These are phyloP conservation scores for Clupea harengus DNA, from an alignment of 2,113 vertebrate genomes.

Conservation along the genomic window DNA sequence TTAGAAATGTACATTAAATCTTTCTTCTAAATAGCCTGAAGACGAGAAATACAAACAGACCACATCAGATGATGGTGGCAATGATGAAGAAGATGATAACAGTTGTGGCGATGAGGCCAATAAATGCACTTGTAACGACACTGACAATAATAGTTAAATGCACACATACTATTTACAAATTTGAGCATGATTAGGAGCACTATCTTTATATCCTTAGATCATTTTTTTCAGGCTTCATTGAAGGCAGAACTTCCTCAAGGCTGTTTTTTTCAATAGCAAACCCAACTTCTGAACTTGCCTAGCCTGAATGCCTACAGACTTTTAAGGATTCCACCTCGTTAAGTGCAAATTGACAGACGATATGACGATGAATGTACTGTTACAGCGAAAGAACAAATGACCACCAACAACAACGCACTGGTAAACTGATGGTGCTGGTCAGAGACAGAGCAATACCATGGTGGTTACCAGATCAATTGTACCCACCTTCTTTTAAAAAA, in stretches of 20 bases:
- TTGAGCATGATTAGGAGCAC: not conserved
- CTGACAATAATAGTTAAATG: conserved; percentile 11
- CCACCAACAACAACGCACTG: not conserved
- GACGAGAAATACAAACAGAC: conserved; percentile 29
- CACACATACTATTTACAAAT: not conserved
- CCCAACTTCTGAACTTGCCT: not conserved
- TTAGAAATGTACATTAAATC: conserved; percentile 33
- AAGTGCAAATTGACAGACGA: not conserved
- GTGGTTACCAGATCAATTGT: conserved; percentile 19
- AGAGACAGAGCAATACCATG: not conserved
- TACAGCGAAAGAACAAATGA: not conserved
- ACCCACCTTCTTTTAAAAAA: conserved; percentile 10
- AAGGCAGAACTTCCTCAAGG: not conserved
- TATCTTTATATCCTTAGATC: not conserved
- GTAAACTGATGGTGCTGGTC: conserved; percentile 13
- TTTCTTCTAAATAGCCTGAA: conserved; percentile 27
- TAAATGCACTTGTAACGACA: not conserved
- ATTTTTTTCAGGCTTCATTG: not conserved
- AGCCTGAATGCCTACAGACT: not conserved
- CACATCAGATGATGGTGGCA: conserved; percentile 27
- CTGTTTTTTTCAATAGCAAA: not conserved
- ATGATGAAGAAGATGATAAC: conserved; percentile 20
- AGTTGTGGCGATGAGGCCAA: not conserved
- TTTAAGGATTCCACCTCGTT: not conserved
- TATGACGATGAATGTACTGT: not conserved